These are phyloP conservation scores for Etheostoma perlongum DNA, from an alignment of 2,797 vertebrate genomes.

Conservation along the genomic window DNA sequence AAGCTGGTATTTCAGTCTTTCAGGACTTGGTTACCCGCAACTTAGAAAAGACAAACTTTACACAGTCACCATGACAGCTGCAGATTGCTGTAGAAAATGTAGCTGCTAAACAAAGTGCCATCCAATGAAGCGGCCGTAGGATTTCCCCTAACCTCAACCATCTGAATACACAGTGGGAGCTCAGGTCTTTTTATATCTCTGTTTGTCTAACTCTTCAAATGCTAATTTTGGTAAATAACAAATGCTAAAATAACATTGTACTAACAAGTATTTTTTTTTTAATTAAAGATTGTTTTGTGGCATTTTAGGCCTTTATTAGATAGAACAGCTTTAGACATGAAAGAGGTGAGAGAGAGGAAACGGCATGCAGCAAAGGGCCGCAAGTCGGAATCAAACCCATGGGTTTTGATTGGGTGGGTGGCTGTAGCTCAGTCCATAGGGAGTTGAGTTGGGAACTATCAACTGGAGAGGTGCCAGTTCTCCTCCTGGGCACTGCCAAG, in stretches of 20 bases:
- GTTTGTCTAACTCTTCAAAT: conserved; percentile 34
- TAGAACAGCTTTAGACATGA: no score
- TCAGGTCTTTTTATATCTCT: conserved; percentile 51
- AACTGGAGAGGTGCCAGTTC: no score
- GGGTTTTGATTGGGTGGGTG: no score
- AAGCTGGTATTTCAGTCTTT: conserved; percentile 59
- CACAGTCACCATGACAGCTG: conserved; percentile 82
- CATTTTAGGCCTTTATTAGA: no score
- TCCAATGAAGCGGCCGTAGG: conserved; percentile 51
- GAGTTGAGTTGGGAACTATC: no score
- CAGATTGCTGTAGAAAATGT: conserved; percentile 71
- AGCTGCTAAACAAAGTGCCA: conserved; percentile 68
- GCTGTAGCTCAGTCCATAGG: no score
- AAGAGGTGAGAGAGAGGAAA: no score
- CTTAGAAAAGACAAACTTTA: conserved; percentile 84
- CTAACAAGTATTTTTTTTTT: neutral
- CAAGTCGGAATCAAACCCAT: no score
- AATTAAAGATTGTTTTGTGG: no score
- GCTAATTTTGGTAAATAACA: neutral
- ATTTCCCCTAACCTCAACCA: conserved; percentile 58
- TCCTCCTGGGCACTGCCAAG: no score
- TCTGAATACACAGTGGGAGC: conserved; percentile 43
- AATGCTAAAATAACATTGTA: neutral
- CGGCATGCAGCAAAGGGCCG: no score
- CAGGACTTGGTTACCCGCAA: conserved; percentile 77